These are phyloP conservation scores for Diloba caeruleocephala DNA, from an alignment of 2,888 invertebrate genomes.

Conservation along the genomic window DNA sequence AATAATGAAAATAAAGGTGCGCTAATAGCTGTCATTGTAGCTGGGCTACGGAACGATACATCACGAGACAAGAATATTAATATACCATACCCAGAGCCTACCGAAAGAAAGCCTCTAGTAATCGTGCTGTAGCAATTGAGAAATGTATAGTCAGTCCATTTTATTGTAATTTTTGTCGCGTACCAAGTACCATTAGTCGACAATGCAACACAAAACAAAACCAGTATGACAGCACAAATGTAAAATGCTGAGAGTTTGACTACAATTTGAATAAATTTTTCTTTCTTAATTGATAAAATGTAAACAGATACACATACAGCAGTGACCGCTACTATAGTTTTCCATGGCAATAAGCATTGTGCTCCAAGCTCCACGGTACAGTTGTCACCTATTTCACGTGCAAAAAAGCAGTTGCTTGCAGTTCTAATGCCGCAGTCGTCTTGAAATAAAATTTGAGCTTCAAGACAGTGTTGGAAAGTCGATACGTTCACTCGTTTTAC, in stretches of 20 bases:
- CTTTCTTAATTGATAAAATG: constrained; percentile 71
- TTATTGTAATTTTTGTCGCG: constrained; percentile 61
- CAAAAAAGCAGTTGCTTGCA: constrained; percentile 77
- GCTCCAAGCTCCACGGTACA: constrained; percentile 57
- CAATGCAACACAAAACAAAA: constrained; percentile 73
- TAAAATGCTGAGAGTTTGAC: constrained; percentile 66
- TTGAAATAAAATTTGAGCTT: constrained; percentile 72
- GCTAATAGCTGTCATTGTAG: constrained; percentile 78
- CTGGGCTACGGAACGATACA: constrained; percentile 78
- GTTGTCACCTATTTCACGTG: constrained; percentile 73
- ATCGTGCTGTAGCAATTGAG: constrained; percentile 58
- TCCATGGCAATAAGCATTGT: constrained; percentile 69
- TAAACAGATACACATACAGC: constrained; percentile 64
- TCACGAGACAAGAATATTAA: constrained; percentile 72
- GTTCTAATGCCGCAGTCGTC: constrained; percentile 81
- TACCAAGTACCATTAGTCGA: constrained; percentile 79
- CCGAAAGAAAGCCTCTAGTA: constrained; percentile 65
- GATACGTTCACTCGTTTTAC: constrained; percentile 78
- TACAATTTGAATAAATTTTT: constrained; percentile 65
- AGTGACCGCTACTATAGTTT: constrained; percentile 61
- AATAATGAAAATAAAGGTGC: constrained; percentile 67
- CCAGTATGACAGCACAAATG: constrained; percentile 62
- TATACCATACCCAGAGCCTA: constrained; percentile 76
- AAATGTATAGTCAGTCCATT: constrained; percentile 61
- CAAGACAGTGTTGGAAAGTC: constrained; percentile 79